A percentile compares a stretch with the other conserved stretches of the same genome.
Evolutionary conservation across 2,113 vertebrate genomes (phyloP).

Genomic region (Entelurus aequoreus): DNA sequence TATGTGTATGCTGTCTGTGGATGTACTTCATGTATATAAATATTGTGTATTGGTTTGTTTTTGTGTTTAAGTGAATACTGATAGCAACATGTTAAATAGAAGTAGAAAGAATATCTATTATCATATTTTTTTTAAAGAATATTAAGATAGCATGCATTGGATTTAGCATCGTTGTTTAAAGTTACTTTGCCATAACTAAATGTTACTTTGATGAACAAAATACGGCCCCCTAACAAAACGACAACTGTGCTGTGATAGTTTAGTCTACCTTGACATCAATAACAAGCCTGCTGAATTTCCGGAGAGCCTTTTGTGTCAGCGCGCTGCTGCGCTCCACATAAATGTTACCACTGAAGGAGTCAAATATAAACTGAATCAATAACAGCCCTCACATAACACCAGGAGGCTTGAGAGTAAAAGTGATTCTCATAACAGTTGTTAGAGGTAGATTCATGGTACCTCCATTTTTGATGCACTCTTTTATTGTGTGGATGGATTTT

Average conservation of each 20-base stretch:
- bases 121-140: too few relatives aligned
- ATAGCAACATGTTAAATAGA: too few relatives aligned
- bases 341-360: conserved; percentile 23
- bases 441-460: conserved; percentile 21
- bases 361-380: conserved; percentile 57
- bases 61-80: too few relatives aligned
- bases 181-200: too few relatives aligned
- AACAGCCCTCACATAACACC: conserved; percentile 14
- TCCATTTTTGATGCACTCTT: conserved; percentile 18
- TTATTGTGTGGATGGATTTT: conserved; percentile 25
- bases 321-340: conserved; percentile 30
- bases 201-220: neutral
- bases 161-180: too few relatives aligned
- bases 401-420: conserved; percentile 25
- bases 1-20: too few relatives aligned
- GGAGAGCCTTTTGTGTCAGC: conserved; percentile 39
- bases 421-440: conserved; percentile 35
- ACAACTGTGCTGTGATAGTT: conserved; percentile 12
- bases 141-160: too few relatives aligned
- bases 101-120: too few relatives aligned
- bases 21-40: too few relatives aligned
- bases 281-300: conserved; percentile 33
- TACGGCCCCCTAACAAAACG: neutral
- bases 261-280: conserved; percentile 14
- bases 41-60: too few relatives aligned